Evolutionary conservation across 2,113 vertebrate genomes (phyloP).

Genomic region (Ceyx margarethae): DNA sequence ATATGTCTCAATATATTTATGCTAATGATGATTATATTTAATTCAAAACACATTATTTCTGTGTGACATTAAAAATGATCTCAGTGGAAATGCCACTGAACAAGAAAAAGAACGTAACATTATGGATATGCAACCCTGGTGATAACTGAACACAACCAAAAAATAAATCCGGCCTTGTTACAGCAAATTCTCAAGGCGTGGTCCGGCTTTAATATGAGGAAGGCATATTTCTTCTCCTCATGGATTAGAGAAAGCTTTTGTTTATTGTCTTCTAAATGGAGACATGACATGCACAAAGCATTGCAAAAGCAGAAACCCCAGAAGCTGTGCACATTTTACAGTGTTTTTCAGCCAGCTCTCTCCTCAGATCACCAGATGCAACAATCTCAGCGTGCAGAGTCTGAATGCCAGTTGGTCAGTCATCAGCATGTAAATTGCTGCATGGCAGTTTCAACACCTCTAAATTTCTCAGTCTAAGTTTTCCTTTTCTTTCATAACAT

Average conservation of each 20-base stretch:
- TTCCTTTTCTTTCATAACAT: neutral
- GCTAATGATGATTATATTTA: neutral
- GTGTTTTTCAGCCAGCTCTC: neutral
- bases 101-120: neutral
- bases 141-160: neutral
- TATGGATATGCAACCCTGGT: neutral
- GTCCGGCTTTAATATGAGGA: neutral
- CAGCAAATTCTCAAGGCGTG: neutral
- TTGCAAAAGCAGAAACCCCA: neutral
- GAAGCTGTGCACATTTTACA: neutral
- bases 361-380: neutral
- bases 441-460: neutral
- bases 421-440: neutral
- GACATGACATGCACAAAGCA: neutral
- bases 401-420: too few species aligned
- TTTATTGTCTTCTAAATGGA: neutral
- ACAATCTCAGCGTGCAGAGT: neutral
- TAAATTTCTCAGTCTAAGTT: neutral
- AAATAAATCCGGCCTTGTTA: neutral
- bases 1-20: neutral
- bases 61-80: neutral
- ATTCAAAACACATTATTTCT: neutral
- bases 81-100: neutral
- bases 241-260: neutral
- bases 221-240: neutral